Base-by-base conservation (phyloP, 1,140 invertebrate species). In the Eumeta japonica region DNA sequence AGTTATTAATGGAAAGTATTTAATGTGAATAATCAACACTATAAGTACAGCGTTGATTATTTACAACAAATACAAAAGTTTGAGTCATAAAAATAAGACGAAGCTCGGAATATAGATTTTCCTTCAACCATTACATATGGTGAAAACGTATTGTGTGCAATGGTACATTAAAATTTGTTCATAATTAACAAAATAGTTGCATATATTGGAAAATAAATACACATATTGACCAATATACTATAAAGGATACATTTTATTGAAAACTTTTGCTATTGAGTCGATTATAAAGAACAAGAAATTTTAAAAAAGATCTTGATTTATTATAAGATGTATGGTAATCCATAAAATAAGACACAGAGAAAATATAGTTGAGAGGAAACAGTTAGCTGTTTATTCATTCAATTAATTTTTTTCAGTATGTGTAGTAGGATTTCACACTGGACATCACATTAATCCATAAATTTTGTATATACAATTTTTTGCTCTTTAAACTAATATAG, bases 391-490 rank as follows among this genome's bases (percentile, higher is more conserved):
- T 43, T 45, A 31, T 34, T 46, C 45, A 37, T 45, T 35, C 39
- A 19, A 11, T 20, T 39, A 34, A 14, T 38, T 39, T 47, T 39
- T 30, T 50, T 61, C 58, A 56, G 56, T 61, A 58, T 35, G 43
- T 37, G 55, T 53, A 45, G 48, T 59, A 60, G 58, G 57, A 52
- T 42, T 34, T 28, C 16, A 32, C 61, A 63, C 64, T 61, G 60
- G 60, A 66, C 59, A 38, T 49, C 15, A 31, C 29, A 50, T n/a
- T n/a, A n/a, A n/a, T n/a, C n/a, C n/a, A n/a, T n/a, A n/a, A n/a
- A n/a, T n/a, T n/a, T n/a, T n/a, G n/a, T n/a, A n/a, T n/a, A n/a
- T n/a, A n/a, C n/a, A 34, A 27, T 40, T 45, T 36, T 28, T 37
- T 39, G 47, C 30, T 28, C 39, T 17, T 31, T 11, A 28, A 28